phyloP scores from a whole-genome alignment of 1,140 invertebrate species.

The Drosophila persimilis region DNA sequence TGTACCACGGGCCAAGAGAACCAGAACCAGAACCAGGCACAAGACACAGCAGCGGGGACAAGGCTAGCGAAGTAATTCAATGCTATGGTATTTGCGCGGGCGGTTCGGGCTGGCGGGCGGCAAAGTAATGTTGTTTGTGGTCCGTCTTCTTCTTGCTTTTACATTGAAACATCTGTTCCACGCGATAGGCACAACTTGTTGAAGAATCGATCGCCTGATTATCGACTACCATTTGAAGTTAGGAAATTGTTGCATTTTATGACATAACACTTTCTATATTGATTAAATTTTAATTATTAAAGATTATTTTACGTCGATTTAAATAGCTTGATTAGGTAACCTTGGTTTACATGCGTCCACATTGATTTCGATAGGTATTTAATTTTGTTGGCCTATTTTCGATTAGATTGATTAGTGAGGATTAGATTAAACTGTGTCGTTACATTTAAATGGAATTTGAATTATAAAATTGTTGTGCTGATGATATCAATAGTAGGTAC shows the following conservation, averaged over 20 bases:
- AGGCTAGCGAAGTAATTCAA: constrained; percentile 42
- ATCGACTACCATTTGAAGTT: neutral
- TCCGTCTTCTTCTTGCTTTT: constrained; percentile 49
- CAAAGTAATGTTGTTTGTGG: constrained; percentile 60
- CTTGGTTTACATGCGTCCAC: too few species aligned
- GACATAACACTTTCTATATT: neutral
- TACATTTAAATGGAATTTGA: too few species aligned
- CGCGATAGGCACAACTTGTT: constrained; percentile 49
- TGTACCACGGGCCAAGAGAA: constrained; percentile 18
- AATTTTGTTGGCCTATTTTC: too few species aligned
- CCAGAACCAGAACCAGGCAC: constrained; percentile 29
- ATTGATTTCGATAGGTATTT: too few species aligned
- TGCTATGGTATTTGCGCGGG: constrained; percentile 26
- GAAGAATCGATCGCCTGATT: constrained; percentile 36
- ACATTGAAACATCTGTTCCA: constrained; percentile 30
- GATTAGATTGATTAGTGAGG: too few species aligned
- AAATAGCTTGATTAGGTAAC: neutral
- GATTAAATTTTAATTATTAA: too few species aligned
- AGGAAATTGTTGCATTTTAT: neutral
- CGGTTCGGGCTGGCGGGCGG: constrained; percentile 24
- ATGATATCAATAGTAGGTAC: neutral
- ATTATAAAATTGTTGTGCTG: too few species aligned
- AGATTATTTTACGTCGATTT: too few species aligned
- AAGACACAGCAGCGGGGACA: constrained; percentile 12
- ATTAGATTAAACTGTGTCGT: too few species aligned